Evolutionary conservation across 2,888 invertebrate species (phyloP).

Genomic region (Athetis lepigone): DNA sequence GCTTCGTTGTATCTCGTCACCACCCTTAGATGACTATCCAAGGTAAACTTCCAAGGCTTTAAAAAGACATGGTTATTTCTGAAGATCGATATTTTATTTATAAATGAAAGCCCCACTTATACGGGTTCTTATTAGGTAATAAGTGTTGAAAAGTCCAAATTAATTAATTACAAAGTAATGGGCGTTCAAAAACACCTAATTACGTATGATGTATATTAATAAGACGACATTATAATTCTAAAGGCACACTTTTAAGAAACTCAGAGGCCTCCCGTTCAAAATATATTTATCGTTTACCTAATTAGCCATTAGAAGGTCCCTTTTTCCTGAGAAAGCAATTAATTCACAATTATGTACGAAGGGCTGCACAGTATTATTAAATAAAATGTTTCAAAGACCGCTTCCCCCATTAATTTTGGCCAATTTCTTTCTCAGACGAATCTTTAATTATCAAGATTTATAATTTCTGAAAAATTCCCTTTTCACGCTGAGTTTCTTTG

Average conservation of each 20-base stretch:
- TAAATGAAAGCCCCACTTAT: neutral
- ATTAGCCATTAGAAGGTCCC: constrained; percentile 82
- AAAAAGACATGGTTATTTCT: too few relatives aligned
- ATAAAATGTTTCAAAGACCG: constrained; percentile 84
- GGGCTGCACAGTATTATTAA: constrained; percentile 85
- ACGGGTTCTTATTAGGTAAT: neutral
- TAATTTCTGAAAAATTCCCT: constrained; percentile 39
- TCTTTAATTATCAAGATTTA: constrained; percentile 74
- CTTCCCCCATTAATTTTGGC: constrained; percentile 75
- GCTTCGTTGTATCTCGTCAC: too few relatives aligned
- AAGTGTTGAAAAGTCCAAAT: constrained; percentile 9
- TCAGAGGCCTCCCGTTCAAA: constrained; percentile 67
- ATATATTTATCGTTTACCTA: constrained; percentile 84
- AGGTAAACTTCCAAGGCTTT: too few relatives aligned
- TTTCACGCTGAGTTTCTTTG: constrained; percentile 22
- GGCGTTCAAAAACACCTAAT: constrained; percentile 39
- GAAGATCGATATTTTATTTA: too few relatives aligned
- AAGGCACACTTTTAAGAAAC: constrained; percentile 63
- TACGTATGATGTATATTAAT: constrained; percentile 56
- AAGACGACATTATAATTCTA: constrained; percentile 56
- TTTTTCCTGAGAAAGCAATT: constrained; percentile 82
- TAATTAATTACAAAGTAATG: constrained; percentile 21
- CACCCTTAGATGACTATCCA: too few relatives aligned
- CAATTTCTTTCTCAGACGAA: constrained; percentile 78
- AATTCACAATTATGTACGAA: constrained; percentile 88